phyloP scores from a whole-genome alignment of 2,797 vertebrate genomes.

The Alfaro cultratus region DNA sequence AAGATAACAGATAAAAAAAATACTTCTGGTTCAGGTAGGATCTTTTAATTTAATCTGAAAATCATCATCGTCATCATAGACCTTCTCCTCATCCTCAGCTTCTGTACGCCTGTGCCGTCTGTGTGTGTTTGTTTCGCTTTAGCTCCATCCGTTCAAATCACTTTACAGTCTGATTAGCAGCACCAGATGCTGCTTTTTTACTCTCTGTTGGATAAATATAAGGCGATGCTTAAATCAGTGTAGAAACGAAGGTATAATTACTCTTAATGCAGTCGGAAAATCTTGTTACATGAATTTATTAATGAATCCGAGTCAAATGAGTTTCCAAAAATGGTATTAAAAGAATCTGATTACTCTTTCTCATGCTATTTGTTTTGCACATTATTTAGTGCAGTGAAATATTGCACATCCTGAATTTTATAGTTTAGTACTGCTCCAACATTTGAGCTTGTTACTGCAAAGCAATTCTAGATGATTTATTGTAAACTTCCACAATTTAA shows the following conservation, averaged over 20 bases:
- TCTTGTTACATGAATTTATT: not conserved
- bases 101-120: slow-evolving; percentile 30
- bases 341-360: not conserved
- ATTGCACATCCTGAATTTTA: not conserved
- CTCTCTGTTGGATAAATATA: slow-evolving; percentile 19
- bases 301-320: not conserved
- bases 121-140: slow-evolving; percentile 39
- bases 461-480: not conserved
- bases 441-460: not conserved
- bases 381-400: not conserved
- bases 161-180: slow-evolving; percentile 57
- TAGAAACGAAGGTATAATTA: slow-evolving; percentile 1
- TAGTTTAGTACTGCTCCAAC: not conserved
- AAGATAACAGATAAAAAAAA: slow-evolving; percentile 12
- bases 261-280: not conserved
- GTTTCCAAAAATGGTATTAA: not conserved
- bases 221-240: slow-evolving; percentile 4
- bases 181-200: slow-evolving; percentile 50
- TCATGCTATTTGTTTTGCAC: not conserved
- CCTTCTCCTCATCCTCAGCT: slow-evolving; percentile 13
- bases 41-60: not conserved
- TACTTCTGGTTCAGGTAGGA: slow-evolving; percentile 54
- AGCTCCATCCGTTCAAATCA: slow-evolving; percentile 26
- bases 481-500: not conserved
- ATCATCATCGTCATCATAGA: not conserved